phyloP scores from a whole-genome alignment of 2,888 invertebrate species.

The Drosophila mulleri region DNA sequence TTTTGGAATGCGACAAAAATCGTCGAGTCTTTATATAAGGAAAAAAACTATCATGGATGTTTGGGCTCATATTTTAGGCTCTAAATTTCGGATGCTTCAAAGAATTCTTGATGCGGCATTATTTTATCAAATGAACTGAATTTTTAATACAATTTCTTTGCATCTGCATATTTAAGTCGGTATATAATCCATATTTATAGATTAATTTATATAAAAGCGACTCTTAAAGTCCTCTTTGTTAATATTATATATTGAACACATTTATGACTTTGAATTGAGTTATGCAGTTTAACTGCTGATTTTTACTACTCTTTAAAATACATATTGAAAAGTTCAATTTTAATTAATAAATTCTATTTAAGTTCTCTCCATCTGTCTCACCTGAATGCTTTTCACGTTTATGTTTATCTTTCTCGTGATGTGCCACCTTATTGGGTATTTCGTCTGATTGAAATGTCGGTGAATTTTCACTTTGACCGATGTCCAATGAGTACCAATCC shows the following conservation, averaged over 20 bases:
- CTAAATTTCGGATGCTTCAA: background rate
- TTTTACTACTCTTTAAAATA: too few species aligned
- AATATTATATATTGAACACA: too few species aligned
- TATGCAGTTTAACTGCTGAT: too few species aligned
- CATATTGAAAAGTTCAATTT: too few species aligned
- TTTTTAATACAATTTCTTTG: too few species aligned
- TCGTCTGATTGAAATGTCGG: slow-evolving; percentile 75
- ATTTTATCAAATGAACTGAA: too few species aligned
- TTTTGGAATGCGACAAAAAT: background rate
- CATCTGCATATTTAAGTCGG: too few species aligned
- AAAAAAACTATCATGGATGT: background rate
- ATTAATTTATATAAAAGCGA: too few species aligned
- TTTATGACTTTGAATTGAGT: too few species aligned
- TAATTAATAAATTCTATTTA: too few species aligned
- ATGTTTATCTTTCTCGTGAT: slow-evolving; percentile 82
- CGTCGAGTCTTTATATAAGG: background rate
- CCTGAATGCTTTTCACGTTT: slow-evolving; percentile 83
- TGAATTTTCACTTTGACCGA: slow-evolving; percentile 83
- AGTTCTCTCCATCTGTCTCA: slow-evolving; percentile 44
- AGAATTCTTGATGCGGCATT: background rate
- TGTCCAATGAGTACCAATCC: slow-evolving; percentile 85
- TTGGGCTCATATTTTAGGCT: background rate
- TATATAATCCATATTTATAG: too few species aligned
- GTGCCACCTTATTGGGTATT: slow-evolving; percentile 68
- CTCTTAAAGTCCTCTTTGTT: too few species aligned